phyloP scores from a whole-genome alignment of 2,113 vertebrate genomes.

The Sardina pilchardus region DNA sequence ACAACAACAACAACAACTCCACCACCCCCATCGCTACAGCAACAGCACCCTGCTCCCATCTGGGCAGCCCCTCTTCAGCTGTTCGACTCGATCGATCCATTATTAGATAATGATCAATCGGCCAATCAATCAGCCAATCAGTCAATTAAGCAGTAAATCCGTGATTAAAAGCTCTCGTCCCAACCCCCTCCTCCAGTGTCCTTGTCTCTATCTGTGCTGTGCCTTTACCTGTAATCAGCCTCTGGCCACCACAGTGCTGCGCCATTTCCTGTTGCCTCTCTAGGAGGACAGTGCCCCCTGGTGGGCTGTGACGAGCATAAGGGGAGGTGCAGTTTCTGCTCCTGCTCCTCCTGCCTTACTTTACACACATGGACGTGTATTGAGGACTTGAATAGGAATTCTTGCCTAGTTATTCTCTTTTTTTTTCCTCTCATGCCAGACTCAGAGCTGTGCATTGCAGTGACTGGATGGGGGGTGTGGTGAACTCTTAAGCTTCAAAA shows the following conservation, averaged over 20 bases:
- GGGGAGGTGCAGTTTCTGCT: not conserved
- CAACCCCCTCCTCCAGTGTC: not conserved
- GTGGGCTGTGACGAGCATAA: not conserved
- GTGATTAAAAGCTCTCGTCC: not conserved
- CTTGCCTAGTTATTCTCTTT: not conserved
- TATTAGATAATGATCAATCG: conserved; percentile 10
- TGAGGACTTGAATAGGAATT: not conserved
- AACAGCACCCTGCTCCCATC: conserved; percentile 5
- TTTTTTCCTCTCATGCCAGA: not conserved
- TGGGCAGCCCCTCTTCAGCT: conserved; percentile 27
- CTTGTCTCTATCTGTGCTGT: conserved; percentile 26
- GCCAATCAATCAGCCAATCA: not conserved
- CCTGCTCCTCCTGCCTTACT: not conserved
- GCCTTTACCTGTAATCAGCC: not conserved
- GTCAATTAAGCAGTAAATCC: not conserved
- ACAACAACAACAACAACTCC: not conserved
- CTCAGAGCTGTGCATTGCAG: not conserved
- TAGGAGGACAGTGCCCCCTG: conserved; percentile 11
- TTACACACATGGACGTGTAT: not conserved
- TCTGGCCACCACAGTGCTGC: not conserved
- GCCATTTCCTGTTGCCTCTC: not conserved
- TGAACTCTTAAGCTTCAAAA: not conserved
- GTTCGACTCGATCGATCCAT: conserved; percentile 25
- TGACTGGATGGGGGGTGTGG: not conserved
- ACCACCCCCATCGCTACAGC: not conserved